A percentile compares a stretch with the other conserved stretches of the same genome.
Evolutionary conservation across 2,113 vertebrate species (phyloP).

Genomic region (Etia nguti): DNA sequence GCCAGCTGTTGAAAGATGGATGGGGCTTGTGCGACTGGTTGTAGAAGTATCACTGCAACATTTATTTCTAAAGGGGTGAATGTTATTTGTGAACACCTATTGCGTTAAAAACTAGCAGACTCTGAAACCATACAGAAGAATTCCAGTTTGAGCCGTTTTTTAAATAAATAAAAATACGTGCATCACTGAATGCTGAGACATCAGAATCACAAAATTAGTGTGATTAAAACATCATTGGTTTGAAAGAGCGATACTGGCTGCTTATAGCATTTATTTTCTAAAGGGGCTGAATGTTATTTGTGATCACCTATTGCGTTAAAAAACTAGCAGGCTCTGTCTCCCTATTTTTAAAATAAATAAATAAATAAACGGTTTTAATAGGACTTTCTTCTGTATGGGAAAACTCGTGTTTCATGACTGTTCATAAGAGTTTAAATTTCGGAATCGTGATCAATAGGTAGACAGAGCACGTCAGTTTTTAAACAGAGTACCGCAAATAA

Average conservation of each 20-base stretch:
- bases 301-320: fast-evolving
- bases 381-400: background rate
- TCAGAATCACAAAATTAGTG: background rate
- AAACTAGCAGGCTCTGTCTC: background rate
- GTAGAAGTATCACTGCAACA: background rate
- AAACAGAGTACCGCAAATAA: background rate
- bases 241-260: background rate
- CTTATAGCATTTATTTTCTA: background rate
- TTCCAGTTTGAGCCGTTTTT: background rate
- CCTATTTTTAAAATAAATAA: background rate
- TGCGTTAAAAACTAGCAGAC: background rate
- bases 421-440: fast-evolving
- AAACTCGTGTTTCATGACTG: background rate
- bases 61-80: background rate
- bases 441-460: background rate
- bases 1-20: background rate
- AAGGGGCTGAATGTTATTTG: background rate
- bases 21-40: fast-evolving
- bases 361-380: background rate
- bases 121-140: fast-evolving
- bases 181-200: background rate
- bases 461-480: background rate
- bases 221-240: background rate
- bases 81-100: background rate
- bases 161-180: background rate